A percentile compares a stretch with the other conserved stretches of the same genome.
phyloP scores from a whole-genome alignment of 2,113 vertebrate species.

The Tylochromis polylepis region DNA sequence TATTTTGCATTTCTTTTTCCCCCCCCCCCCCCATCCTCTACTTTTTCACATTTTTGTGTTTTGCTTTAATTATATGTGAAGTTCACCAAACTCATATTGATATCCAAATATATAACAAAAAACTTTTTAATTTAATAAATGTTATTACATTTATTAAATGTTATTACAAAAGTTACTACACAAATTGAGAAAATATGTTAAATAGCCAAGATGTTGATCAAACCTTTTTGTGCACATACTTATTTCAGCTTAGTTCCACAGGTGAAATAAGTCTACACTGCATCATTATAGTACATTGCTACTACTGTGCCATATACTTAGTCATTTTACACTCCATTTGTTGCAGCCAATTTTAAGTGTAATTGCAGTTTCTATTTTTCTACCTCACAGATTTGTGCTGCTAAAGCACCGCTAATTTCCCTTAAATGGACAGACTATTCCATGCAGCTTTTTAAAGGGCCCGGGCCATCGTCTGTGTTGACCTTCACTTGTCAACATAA shows the following conservation, averaged over 20 bases:
- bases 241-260: background rate
- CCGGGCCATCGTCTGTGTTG: background rate
- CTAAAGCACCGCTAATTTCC: background rate
- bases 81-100: background rate
- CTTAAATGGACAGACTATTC: background rate
- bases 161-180: no score
- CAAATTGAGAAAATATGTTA: background rate
- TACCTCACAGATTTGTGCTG: background rate
- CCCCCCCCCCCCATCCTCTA: fast-evolving
- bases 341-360: background rate
- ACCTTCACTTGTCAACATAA: constrained; percentile 34
- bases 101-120: background rate
- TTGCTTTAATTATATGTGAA: background rate
- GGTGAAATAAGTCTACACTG: background rate
- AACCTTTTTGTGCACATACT: background rate
- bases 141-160: no score
- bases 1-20: no score
- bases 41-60: background rate
- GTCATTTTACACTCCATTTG: background rate
- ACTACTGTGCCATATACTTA: background rate
- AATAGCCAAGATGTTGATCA: background rate
- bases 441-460: background rate
- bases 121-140: background rate
- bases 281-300: background rate
- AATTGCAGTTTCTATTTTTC: background rate